Percentiles rank a stretch among this genome's conserved stretches.
phyloP scores from a whole-genome alignment of 2,888 invertebrate species.

The Chouioia cunea region DNA sequence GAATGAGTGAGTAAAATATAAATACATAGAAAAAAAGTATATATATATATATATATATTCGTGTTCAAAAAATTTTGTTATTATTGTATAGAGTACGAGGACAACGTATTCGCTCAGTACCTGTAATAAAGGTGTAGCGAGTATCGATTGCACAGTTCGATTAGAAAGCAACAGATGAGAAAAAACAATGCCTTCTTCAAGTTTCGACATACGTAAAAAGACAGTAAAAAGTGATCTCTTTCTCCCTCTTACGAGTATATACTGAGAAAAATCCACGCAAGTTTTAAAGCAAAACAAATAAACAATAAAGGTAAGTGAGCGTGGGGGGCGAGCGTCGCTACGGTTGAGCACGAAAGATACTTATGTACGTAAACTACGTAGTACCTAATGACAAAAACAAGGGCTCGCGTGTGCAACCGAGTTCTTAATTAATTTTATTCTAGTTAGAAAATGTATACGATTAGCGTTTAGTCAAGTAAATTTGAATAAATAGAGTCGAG shows the following conservation, averaged over 20 bases:
- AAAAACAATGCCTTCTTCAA: constrained; percentile 51
- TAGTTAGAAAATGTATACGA: constrained; percentile 69
- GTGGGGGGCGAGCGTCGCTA: constrained; percentile 31
- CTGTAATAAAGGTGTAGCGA: constrained; percentile 53
- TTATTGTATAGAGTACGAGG: constrained; percentile 61
- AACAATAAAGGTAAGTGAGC: too few relatives aligned
- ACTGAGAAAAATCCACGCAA: constrained; percentile 27
- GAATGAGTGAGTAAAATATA: constrained; percentile 39
- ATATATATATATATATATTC: constrained; percentile 54
- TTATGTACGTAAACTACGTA: constrained; percentile 49
- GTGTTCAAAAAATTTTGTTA: constrained; percentile 65
- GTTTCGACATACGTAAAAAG: constrained; percentile 18
- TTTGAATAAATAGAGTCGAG: constrained; percentile 49
- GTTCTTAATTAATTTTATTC: constrained; percentile 62
- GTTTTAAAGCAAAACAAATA: constrained; percentile 13
- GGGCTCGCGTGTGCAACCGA: constrained; percentile 37
- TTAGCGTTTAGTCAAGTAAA: constrained; percentile 66
- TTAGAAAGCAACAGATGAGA: constrained; percentile 37
- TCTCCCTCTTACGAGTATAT: constrained; percentile 43
- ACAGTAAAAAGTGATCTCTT: constrained; percentile 39
- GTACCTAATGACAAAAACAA: constrained; percentile 46
- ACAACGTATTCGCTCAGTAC: constrained; percentile 57
- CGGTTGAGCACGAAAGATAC: constrained; percentile 42
- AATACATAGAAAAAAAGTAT: constrained; percentile 45
- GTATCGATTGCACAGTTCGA: constrained; percentile 53